These are phyloP conservation scores for Drosophila sturtevanti DNA, from an alignment of 1,140 invertebrate genomes.

Conservation along the genomic window DNA sequence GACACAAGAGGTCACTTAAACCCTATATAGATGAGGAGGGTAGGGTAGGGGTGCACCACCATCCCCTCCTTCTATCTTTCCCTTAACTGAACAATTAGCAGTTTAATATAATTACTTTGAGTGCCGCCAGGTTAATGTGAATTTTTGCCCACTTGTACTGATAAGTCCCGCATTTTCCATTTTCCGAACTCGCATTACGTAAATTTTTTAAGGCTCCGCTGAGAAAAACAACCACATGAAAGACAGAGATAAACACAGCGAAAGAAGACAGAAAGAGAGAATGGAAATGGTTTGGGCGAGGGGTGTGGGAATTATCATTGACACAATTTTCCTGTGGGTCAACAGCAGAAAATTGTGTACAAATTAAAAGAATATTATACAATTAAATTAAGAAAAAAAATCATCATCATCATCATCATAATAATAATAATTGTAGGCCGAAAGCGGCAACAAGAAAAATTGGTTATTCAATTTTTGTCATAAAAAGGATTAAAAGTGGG, in stretches of 20 bases:
- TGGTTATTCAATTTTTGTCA: constrained; percentile 39
- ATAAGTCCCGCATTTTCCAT: constrained; percentile 51
- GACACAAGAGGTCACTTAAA: not conserved
- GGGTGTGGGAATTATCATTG: not conserved
- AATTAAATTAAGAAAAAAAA: constrained; percentile 55
- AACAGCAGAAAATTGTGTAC: constrained; percentile 30
- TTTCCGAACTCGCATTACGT: constrained; percentile 49
- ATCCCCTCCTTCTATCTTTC: not conserved
- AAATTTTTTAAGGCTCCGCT: not conserved
- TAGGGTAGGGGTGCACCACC: not conserved
- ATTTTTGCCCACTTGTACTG: constrained; percentile 48
- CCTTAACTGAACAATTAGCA: constrained; percentile 61
- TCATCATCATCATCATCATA: constrained; percentile 17
- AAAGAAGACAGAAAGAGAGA: not conserved
- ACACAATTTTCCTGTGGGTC: constrained; percentile 28
- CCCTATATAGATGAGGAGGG: no score
- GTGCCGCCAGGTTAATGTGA: constrained; percentile 63
- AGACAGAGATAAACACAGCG: not conserved
- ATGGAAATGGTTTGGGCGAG: not conserved
- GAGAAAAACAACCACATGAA: not conserved
- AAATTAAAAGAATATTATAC: constrained; percentile 72
- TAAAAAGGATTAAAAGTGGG: constrained; percentile 26
- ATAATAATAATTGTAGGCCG: constrained; percentile 41
- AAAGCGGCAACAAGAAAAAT: constrained; percentile 25
- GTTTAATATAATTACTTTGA: constrained; percentile 63